Conservation (phyloP, 1,140 invertebrate genomes). For the Tribolium castaneum region DNA sequence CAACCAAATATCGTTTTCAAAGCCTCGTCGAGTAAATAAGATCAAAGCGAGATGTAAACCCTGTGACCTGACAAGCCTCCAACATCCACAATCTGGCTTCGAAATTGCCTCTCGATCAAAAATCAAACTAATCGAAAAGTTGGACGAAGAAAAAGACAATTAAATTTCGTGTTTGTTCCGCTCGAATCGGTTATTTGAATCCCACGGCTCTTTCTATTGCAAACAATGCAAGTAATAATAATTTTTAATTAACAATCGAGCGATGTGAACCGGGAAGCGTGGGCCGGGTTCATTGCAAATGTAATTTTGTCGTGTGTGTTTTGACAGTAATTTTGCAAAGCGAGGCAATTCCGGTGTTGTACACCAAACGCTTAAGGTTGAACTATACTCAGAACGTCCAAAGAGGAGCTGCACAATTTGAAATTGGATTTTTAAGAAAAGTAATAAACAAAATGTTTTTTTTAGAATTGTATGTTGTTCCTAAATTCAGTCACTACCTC, state of each 20-base stretch:
- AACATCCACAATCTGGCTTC: not conserved
- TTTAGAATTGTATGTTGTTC: too few species aligned
- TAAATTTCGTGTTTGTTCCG: not conserved
- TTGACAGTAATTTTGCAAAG: conserved; percentile 17
- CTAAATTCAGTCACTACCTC: too few species aligned
- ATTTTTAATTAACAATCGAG: conserved; percentile 26
- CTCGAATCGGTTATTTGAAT: not conserved
- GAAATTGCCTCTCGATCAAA: not conserved
- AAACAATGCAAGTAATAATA: conserved; percentile 29
- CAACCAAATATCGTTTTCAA: not conserved
- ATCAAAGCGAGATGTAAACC: not conserved
- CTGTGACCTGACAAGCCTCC: conserved; percentile 4
- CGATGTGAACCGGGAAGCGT: not conserved
- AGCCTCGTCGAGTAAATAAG: not conserved
- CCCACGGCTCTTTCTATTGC: conserved; percentile 1
- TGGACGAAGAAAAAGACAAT: not conserved
- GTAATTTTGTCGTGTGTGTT: conserved; percentile 9
- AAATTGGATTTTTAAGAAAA: too few species aligned
- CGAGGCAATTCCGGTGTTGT: not conserved
- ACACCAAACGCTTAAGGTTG: not conserved
- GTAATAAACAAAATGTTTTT: too few species aligned
- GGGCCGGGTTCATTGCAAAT: not conserved
- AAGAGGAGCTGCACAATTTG: too few species aligned
- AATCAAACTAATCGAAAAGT: not conserved
- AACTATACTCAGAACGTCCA: too few species aligned